phyloP scores from a whole-genome alignment of 2,888 invertebrate genomes.

The Lasioglossum marginatum region DNA sequence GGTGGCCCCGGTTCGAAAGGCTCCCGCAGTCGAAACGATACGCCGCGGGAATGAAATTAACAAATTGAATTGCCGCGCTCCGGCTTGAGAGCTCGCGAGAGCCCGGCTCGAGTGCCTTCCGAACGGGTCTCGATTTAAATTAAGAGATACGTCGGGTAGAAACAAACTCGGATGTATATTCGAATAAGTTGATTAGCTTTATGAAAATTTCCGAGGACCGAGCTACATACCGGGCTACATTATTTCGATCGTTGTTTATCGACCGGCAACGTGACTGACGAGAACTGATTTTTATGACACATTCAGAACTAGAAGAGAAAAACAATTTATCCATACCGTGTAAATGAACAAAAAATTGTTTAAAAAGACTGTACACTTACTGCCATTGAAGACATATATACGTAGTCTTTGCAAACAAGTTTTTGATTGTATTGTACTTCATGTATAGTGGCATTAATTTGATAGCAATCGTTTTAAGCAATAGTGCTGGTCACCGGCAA shows the following conservation, averaged over 20 bases:
- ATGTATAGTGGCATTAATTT: not conserved
- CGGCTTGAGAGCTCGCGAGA: not conserved
- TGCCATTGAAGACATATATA: too few relatives aligned
- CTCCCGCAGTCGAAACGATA: slow-evolving; percentile 21
- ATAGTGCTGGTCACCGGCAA: not conserved
- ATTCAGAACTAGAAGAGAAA: not conserved
- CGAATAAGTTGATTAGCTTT: slow-evolving; percentile 10
- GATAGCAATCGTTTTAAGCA: not conserved
- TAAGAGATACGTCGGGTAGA: not conserved
- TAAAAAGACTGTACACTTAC: too few relatives aligned
- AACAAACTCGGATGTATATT: slow-evolving; percentile 14
- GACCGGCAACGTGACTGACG: not conserved
- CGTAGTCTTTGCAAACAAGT: too few relatives aligned
- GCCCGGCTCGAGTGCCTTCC: not conserved
- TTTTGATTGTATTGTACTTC: too few relatives aligned
- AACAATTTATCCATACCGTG: not conserved
- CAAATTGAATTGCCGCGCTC: slow-evolving; percentile 36
- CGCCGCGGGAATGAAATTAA: slow-evolving; percentile 46
- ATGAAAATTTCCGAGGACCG: not conserved
- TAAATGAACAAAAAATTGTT: too few relatives aligned
- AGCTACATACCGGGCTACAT: not conserved
- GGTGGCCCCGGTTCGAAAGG: slow-evolving; percentile 33
- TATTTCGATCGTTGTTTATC: not conserved
- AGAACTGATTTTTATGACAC: not conserved
- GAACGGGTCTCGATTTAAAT: slow-evolving; percentile 6